Base-by-base conservation (phyloP, 2,113 vertebrate species). In the Osmerus eperlanus region DNA sequence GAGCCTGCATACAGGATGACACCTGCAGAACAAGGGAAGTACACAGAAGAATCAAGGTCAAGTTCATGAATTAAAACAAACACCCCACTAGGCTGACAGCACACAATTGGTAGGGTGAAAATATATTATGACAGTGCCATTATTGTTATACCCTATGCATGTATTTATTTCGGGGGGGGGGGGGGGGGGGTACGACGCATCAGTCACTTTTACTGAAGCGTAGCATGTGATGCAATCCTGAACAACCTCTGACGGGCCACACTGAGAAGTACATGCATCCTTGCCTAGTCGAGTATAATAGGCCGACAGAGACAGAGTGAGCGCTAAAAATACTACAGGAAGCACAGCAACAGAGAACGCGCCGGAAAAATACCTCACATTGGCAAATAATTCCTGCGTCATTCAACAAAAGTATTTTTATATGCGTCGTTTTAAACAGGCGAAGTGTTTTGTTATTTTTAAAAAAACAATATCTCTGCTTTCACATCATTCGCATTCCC, bases 1-100 rank as follows among this genome's bases (percentile, higher is more conserved):
- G 89, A 90, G 13, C 92, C 88, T 28, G 91, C 92, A 23, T 93
- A 93, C 65, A 93, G 83, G 78, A 93, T 93, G 70, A 93, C 91
- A 65, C 89, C 80, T 65, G 80, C 90, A 89, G 78, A 28, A 72
- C 69, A 61, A 16, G 69, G 61, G 25, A 61, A 19, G 21, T 16
- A 59, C 9, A 32, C 15, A 28, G 21, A 28, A 67, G 41, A 67
- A 25, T 14, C 0, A 51, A 53, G 9, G 41, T 47, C 41, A 47
- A 47, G 41, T 47, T 47, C 41, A 12, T 47, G 41, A 47, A 47
- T 47, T 47, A 47, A 47, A 47, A 47, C 41, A 47, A 47, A 47
- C 12, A 47, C 9, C 9, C 41, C 41, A 47, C 8, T 47, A 47
- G 41, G 41, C 41, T 47, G 41, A 12, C 41, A 47, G 41, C 41